Evolutionary conservation across 2,797 vertebrate species (phyloP).

Genomic region (Hemitrygon akajei): DNA sequence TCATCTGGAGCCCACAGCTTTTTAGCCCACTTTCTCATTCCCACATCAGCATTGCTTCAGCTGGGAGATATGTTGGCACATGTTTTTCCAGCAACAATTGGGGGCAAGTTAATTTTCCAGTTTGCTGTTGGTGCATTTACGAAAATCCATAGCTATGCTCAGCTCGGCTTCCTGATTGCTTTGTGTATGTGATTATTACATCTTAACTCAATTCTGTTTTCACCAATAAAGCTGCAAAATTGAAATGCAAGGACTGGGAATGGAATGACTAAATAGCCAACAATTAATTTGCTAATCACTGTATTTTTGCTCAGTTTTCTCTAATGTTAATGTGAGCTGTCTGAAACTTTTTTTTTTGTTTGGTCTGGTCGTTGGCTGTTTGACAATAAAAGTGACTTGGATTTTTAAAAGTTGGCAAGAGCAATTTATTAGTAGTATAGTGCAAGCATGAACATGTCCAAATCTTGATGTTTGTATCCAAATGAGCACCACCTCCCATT

Average conservation of each 20-base stretch:
- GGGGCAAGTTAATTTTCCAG: constrained; percentile 24
- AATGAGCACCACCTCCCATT: not conserved
- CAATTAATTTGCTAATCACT: not conserved
- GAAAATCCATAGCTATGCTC: not conserved
- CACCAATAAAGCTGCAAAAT: not conserved
- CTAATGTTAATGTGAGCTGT: not conserved
- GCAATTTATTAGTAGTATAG: not conserved
- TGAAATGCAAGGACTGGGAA: not conserved
- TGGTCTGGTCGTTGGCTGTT: not conserved
- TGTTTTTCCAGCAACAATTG: not conserved
- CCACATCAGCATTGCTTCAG: constrained; percentile 46
- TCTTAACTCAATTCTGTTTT: no score
- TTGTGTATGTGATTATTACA: not conserved
- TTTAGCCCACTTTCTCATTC: constrained; percentile 45
- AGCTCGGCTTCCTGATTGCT: not conserved
- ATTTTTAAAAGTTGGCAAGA: not conserved
- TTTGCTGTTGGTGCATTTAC: not conserved
- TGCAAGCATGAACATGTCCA: not conserved
- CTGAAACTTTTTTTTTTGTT: constrained; percentile 9
- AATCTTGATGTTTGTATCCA: not conserved
- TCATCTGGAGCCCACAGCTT: constrained; percentile 45
- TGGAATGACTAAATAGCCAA: not conserved
- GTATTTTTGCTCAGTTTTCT: not conserved
- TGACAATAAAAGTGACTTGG: constrained; percentile 1
- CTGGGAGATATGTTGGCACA: not conserved